A percentile compares a stretch with the other conserved stretches of the same genome.
These are phyloP conservation scores for Littorina saxatilis DNA, from an alignment of 1,140 invertebrate genomes.

Conservation along the genomic window DNA sequence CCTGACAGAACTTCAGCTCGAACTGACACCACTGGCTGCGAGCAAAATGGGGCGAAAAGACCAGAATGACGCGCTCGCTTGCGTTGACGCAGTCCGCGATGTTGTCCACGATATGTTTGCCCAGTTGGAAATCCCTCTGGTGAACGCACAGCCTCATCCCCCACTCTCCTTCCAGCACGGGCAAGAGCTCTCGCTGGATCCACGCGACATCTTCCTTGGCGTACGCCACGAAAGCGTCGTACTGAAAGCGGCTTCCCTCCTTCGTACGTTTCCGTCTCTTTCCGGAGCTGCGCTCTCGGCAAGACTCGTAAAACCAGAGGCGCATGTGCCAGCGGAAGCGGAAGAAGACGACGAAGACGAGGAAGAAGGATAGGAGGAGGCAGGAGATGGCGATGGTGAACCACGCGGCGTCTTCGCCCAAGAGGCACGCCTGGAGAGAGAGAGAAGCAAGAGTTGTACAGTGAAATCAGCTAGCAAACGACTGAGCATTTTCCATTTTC, in stretches of 20 bases:
- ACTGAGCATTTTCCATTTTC: too few relatives aligned
- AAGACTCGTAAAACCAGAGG: neutral
- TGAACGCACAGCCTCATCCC: slow-evolving; percentile 54
- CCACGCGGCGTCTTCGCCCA: neutral
- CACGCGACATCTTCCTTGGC: slow-evolving; percentile 39
- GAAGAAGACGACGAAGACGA: too few relatives aligned
- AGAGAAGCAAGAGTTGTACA: too few relatives aligned
- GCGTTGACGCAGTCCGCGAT: slow-evolving; percentile 52
- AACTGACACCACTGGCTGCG: too few relatives aligned
- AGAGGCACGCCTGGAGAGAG: neutral
- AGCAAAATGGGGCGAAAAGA: slow-evolving; percentile 55
- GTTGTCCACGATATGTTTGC: slow-evolving; percentile 51
- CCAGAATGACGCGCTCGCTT: slow-evolving; percentile 42
- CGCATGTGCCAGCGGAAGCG: slow-evolving; percentile 33
- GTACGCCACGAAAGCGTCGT: slow-evolving; percentile 51
- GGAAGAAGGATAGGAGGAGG: too few relatives aligned
- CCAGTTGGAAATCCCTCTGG: slow-evolving; percentile 57
- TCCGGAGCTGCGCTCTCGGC: neutral
- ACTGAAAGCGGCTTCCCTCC: slow-evolving; percentile 26
- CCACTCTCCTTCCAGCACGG: too few relatives aligned
- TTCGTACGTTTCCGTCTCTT: too few relatives aligned
- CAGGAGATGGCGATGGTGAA: slow-evolving; percentile 9
- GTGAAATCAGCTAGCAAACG: too few relatives aligned
- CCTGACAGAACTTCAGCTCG: slow-evolving; percentile 73
- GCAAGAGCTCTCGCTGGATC: slow-evolving; percentile 38